Evolutionary conservation across 35 echinoderm and acorn worm species (phyloP), one percentile per base, ranked within the genome.

Genomic region (Diadema setosum): DNA sequence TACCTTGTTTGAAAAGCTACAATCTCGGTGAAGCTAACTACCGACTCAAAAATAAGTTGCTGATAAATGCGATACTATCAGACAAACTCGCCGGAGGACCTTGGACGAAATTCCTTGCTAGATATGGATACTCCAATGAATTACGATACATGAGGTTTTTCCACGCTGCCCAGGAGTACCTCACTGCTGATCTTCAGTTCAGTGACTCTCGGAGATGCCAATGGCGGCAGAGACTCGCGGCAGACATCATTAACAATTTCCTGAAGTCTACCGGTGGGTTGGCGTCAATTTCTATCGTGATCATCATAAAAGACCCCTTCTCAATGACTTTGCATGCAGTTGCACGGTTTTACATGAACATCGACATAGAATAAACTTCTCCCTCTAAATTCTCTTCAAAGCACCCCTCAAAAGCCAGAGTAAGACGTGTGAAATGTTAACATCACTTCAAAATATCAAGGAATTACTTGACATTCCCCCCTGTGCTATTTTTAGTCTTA

Each of bases 51-150:
- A 70, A 85, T 61, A 42, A 61, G 27, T 41, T 88, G 18, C 17
- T 99, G 6, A 24, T 87, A 32, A 90, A 87, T 16, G 93, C 92
- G 14, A 42, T 95, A 20, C 18, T 86, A 24, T 65, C 96, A 2
- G 96, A 99, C 70, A 80, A 84, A 55, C 45, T 99, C 5, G 96
- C 96, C 2, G 96, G 92, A 16, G 42, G 83, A 42, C 96, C 96
- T 5, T 92, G 90, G 69, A 84, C 75, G 82, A 92, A 81, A n/a
- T 95, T 92, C 44, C 32, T 99, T 14, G 74, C 55, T 18, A 49
- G 64, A 15, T 82, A 81, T 4, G 40, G 80, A 4, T 86, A 85
- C 12, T 56, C 45, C 26, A 65, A 34, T 3, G 90, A 92, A 23
- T 14, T 92, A 5, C 65, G 89, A 41, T 93, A 92, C 80, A 44